Evolutionary conservation across 2,797 vertebrate genomes (phyloP).

Genomic region (Catostomus latipinnis): DNA sequence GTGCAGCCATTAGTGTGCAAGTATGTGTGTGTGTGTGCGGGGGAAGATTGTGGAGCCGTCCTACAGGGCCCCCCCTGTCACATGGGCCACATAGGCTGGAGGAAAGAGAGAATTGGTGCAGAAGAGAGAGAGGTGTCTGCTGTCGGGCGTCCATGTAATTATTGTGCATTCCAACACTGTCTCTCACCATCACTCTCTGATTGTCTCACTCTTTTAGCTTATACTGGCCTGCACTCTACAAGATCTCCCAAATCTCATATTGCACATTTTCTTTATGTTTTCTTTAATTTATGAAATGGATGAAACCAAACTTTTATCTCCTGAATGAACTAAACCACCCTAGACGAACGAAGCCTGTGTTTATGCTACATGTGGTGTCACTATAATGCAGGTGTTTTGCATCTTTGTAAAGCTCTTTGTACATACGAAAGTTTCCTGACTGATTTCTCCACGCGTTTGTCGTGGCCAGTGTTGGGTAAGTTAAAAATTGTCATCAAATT

Average conservation of each 20-base stretch:
- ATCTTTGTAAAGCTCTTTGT: too few species aligned
- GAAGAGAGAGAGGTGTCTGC: conserved; percentile 36
- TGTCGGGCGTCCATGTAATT: conserved; percentile 46
- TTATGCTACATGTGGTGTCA: too few species aligned
- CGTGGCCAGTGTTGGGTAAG: too few species aligned
- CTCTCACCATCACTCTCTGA: conserved; percentile 34
- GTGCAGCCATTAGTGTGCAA: conserved; percentile 54
- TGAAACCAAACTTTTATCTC: too few species aligned
- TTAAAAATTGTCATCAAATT: too few species aligned
- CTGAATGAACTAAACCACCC: too few species aligned
- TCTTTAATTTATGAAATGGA: too few species aligned
- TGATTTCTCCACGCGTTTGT: too few species aligned
- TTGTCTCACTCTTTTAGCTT: not conserved
- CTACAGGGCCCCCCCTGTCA: conserved; percentile 37
- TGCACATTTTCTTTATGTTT: not conserved
- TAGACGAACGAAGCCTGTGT: too few species aligned
- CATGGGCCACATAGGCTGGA: conserved; percentile 41
- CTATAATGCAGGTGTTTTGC: too few species aligned
- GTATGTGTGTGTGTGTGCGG: conserved; percentile 27
- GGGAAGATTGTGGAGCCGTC: conserved; percentile 42
- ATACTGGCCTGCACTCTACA: too few species aligned
- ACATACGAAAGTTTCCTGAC: too few species aligned
- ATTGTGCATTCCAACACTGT: conserved; percentile 52
- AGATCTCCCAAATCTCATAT: not conserved
- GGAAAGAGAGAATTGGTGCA: conserved; percentile 20